Base-by-base conservation (phyloP, 1,140 invertebrate genomes). In the Magallana gigas region DNA sequence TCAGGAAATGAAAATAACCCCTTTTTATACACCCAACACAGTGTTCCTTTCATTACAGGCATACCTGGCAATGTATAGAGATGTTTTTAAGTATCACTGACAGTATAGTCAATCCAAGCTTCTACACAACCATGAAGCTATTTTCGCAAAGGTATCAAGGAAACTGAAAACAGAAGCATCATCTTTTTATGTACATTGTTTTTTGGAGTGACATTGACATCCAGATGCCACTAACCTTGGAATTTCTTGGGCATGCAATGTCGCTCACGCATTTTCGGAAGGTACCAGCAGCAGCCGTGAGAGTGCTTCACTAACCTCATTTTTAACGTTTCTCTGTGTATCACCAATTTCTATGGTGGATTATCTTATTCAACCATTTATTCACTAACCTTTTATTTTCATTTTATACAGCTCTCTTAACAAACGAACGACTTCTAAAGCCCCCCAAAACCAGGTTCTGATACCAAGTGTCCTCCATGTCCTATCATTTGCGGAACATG, bases 211-310 rank as follows among this genome's bases (percentile, higher is more conserved):
- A 84, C 83, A 84, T 84, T 84, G 29, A 84, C 57, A 60, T 58
- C 83, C 83, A 84, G 57, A 84, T 84, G 83, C 83, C 83, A 84
- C 83, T 84, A 84, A 84, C 83, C 83, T 84, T 84, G 57, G 58
- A 76, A 29, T 76, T 36, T 76, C 68, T 76, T 18, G 68, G 68
- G 14, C 8, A 23, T 76, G 68, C 68, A 29, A 76, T 60, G n/a
- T 84, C 58, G 18, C 23, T 62, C 56, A 18, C 83, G 60, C 12
- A 14, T 60, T 23, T 62, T 23, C 29, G 57, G 11, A 64, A 57
- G n/a, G 57, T 84, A 36, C 14, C 29, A 58, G 14, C 29, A 23
- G 16, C 57, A 16, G 9, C 29, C 18, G 58, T 29, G 16, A 57
- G 60, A 36, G 58, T 8, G 9, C 48, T 57, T 83, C 83, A 84